Conservation (phyloP, 2,113 vertebrate genomes). For the Leucoraja erinaceus region DNA sequence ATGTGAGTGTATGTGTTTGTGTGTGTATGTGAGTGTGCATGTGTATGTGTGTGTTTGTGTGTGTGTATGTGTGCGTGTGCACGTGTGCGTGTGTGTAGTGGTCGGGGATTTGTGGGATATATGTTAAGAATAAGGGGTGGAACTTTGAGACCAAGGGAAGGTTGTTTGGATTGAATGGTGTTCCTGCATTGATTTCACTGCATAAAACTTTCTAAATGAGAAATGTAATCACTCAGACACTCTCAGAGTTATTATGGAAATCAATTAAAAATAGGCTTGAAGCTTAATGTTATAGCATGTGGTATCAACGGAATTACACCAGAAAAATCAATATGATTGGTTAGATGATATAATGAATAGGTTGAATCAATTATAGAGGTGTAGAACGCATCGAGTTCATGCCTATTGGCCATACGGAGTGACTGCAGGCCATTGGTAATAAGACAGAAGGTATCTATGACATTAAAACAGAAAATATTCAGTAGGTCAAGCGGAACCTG, state of each 20-base stretch:
- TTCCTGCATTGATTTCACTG: not conserved
- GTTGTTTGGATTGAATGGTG: not conserved
- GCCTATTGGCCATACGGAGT: not conserved
- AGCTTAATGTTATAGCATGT: not conserved
- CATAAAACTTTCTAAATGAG: not conserved
- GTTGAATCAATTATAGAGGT: not conserved
- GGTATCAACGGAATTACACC: not conserved
- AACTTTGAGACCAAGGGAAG: too few relatives aligned
- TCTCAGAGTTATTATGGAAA: not conserved
- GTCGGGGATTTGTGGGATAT: too few relatives aligned
- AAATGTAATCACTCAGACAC: not conserved
- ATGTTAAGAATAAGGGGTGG: too few relatives aligned
- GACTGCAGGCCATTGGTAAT: not conserved
- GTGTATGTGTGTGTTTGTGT: too few relatives aligned
- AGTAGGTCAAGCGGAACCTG: too few relatives aligned
- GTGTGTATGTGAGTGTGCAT: too few relatives aligned
- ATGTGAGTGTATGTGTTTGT: too few relatives aligned
- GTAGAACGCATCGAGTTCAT: not conserved
- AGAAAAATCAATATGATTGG: not conserved
- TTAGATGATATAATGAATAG: not conserved
- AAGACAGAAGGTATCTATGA: not conserved
- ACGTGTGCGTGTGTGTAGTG: too few relatives aligned
- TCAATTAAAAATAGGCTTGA: not conserved
- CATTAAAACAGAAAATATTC: not conserved
- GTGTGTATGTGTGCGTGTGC: too few relatives aligned